These are phyloP conservation scores for Isoperla grammatica DNA, from an alignment of 2,888 invertebrate genomes.

Conservation along the genomic window DNA sequence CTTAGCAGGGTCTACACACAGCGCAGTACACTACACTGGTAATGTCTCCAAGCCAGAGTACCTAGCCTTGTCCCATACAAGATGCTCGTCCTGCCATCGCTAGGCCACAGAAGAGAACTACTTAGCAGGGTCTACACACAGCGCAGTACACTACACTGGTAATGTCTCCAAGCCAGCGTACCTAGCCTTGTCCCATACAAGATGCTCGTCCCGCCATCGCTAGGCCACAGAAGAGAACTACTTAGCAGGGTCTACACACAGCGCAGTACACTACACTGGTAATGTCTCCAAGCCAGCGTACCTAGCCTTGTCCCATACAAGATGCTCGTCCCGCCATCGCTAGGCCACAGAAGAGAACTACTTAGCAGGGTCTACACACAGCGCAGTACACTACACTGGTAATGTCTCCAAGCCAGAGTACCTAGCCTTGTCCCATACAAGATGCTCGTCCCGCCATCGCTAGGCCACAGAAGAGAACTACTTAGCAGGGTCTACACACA, in stretches of 20 bases:
- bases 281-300: slow-evolving; percentile 58
- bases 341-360: slow-evolving; percentile 39
- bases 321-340: slow-evolving; percentile 63
- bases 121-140: not conserved
- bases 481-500: too few relatives aligned
- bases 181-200: slow-evolving; percentile 63
- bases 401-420: not conserved
- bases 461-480: not conserved
- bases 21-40: slow-evolving; percentile 45
- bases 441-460: not conserved
- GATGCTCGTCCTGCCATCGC: slow-evolving; percentile 63
- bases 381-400: not conserved
- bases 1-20: not conserved
- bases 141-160: slow-evolving; percentile 45
- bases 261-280: slow-evolving; percentile 45
- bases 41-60: slow-evolving; percentile 58
- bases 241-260: not conserved
- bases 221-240: slow-evolving; percentile 39
- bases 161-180: slow-evolving; percentile 58
- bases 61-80: slow-evolving; percentile 63
- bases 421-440: not conserved
- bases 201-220: slow-evolving; percentile 63
- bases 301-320: slow-evolving; percentile 63
- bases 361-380: not conserved
- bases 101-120: slow-evolving; percentile 39